Evolutionary conservation across 2,113 vertebrate species (phyloP).

Genomic region (Ageneiosus marmoratus): DNA sequence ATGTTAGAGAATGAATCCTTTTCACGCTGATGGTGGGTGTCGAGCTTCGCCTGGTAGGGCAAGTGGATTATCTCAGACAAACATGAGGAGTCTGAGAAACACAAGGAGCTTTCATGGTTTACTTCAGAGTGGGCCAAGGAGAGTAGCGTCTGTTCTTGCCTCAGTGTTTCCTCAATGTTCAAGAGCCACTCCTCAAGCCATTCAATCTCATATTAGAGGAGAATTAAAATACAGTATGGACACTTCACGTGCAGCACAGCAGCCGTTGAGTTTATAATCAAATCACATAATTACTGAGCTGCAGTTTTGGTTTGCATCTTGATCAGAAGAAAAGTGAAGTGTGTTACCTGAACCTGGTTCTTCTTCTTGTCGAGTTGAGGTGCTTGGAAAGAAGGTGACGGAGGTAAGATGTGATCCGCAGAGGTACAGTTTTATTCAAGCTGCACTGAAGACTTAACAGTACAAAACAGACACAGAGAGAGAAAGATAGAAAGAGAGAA

Average conservation of each 20-base stretch:
- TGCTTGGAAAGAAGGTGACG: not conserved
- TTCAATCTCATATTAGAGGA: not conserved
- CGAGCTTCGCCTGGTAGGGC: slow-evolving; percentile 70
- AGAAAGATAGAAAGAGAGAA: too few relatives aligned
- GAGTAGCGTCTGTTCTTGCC: slow-evolving; percentile 60
- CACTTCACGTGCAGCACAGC: too few relatives aligned
- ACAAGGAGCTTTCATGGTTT: slow-evolving; percentile 78
- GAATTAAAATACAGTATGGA: not conserved
- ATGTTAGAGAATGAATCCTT: slow-evolving; percentile 73
- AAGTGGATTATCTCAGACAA: slow-evolving; percentile 79
- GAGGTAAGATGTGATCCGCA: slow-evolving; percentile 36
- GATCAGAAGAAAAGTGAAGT: not conserved
- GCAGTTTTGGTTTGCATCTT: not conserved
- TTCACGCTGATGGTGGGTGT: slow-evolving; percentile 75
- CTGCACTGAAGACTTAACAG: slow-evolving; percentile 46
- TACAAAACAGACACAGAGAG: slow-evolving; percentile 41
- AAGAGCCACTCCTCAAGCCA: slow-evolving; percentile 18
- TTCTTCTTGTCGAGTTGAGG: not conserved
- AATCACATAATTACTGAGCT: not conserved
- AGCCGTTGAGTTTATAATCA: not conserved
- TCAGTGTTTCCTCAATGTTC: slow-evolving; percentile 37
- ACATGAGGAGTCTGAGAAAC: slow-evolving; percentile 73
- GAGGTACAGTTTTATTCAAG: slow-evolving; percentile 25
- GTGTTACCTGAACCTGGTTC: slow-evolving; percentile 8
- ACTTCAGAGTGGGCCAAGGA: slow-evolving; percentile 69